These are phyloP conservation scores for Perizoma affinitatum DNA, from an alignment of 2,888 invertebrate species.

Conservation along the genomic window DNA sequence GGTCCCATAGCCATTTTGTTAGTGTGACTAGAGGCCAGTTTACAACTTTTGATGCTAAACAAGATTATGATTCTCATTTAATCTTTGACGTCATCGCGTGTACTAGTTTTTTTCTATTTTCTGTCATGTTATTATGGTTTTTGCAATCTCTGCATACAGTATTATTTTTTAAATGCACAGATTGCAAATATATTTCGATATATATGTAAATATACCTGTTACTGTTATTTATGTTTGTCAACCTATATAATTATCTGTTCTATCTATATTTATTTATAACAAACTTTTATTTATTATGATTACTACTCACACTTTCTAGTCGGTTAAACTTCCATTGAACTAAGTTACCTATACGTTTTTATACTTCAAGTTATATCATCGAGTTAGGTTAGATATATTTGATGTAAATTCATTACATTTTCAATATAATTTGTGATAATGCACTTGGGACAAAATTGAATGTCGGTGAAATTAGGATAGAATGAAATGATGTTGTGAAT, in stretches of 20 bases:
- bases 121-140: too few species aligned
- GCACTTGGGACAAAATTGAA: constrained; percentile 6
- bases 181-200: constrained; percentile 21
- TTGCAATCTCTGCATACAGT: too few species aligned
- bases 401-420: background rate
- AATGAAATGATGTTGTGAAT: constrained; percentile 65
- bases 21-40: too few species aligned
- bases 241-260: too few species aligned
- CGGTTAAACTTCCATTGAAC: constrained; percentile 5
- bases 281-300: constrained; percentile 20
- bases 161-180: constrained; percentile 17
- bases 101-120: too few species aligned
- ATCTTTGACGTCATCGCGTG: too few species aligned
- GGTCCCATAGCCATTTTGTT: too few species aligned
- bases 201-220: constrained; percentile 18
- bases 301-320: background rate
- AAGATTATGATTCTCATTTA: too few species aligned
- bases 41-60: too few species aligned
- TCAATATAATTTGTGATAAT: background rate
- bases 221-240: constrained; percentile 14
- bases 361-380: background rate
- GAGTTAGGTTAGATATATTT: background rate
- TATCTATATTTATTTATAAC: background rate
- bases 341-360: background rate
- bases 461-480: constrained; percentile 42